phyloP scores from a whole-genome alignment of 2,113 vertebrate species.

The Cervus canadensis region DNA sequence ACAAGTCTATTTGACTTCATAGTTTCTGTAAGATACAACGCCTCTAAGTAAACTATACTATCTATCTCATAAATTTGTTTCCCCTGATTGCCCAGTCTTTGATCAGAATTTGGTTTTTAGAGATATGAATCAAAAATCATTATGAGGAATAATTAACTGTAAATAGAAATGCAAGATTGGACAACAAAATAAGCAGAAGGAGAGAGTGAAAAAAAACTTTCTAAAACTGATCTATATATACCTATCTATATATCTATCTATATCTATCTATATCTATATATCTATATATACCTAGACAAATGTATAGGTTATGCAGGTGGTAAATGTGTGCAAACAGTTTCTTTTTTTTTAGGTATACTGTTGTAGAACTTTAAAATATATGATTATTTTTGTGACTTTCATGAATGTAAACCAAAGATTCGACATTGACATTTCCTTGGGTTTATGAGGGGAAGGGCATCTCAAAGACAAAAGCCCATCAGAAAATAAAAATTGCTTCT shows the following conservation, averaged over 20 bases:
- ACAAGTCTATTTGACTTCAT: not conserved
- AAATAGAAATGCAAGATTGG: not conserved
- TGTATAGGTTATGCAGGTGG: rapidly evolving
- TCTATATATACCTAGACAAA: too few species aligned
- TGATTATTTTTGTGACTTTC: not conserved
- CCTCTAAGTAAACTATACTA: not conserved
- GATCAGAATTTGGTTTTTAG: not conserved
- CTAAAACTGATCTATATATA: not conserved
- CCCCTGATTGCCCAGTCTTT: not conserved
- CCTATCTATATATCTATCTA: too few species aligned
- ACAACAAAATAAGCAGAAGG: not conserved
- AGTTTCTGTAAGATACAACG: not conserved
- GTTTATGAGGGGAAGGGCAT: slow-evolving; percentile 31
- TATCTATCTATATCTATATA: too few species aligned
- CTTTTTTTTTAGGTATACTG: not conserved
- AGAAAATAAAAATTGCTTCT: slow-evolving; percentile 56
- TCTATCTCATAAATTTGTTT: not conserved
- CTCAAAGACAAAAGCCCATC: slow-evolving; percentile 62
- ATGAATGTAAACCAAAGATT: not conserved
- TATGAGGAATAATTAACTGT: not conserved
- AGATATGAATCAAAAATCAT: not conserved
- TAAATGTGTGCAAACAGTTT: not conserved
- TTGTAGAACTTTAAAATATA: not conserved
- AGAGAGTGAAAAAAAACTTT: not conserved
- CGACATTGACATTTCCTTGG: slow-evolving; percentile 18